Base-by-base conservation (phyloP, 2,113 vertebrate genomes). In the Callipepla squamata region DNA sequence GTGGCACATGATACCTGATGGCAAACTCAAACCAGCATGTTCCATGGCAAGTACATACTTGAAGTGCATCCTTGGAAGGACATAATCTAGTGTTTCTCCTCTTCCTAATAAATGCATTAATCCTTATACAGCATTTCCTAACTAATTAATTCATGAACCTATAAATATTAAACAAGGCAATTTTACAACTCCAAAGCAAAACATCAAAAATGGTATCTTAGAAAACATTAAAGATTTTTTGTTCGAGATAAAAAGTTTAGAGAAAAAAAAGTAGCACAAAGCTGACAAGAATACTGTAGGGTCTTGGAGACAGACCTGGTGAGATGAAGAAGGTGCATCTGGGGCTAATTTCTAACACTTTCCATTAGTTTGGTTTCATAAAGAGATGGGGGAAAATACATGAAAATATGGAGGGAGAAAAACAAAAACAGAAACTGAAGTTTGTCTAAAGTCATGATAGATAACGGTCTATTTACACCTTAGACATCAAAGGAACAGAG, bases 141-240 rank as follows among this genome's bases (percentile, higher is more conserved):
- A 53, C 93, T 96, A 96, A 96, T 96, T 95, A 96, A 96, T 96
- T 97, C 81, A 96, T 94, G 85, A 96, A 81, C 53, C 40, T 61
- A 93, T 95, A 96, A 97, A 96, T 97, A 97, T 96, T 96, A 95
- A 95, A 95, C 61, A n/a, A 58, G 58, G 58, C 65, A 89, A 81
- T 91, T 91, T 87, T 90, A 83, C 73, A 81, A 92, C 79, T 95
- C 91, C 58, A 61, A 28, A 93, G 82, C 40, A 93, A 95, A 94
- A 96, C 91, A 95, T 92, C 73, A 91, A 90, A 92, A 96, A 87
- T 5, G 1, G 28, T 69, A 55, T 83, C 85, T 87, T 81, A 80
- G 79, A 89, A 95, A 84, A 92, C 79, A 88, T 68, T 90, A 80
- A 83, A 96, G 65, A 83, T 80, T 90, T 93, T 87, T 85, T 94